Evolutionary conservation across 1,140 invertebrate genomes (phyloP), one percentile per base, ranked within the genome.

Genomic region (Drosophila ercepeae): DNA sequence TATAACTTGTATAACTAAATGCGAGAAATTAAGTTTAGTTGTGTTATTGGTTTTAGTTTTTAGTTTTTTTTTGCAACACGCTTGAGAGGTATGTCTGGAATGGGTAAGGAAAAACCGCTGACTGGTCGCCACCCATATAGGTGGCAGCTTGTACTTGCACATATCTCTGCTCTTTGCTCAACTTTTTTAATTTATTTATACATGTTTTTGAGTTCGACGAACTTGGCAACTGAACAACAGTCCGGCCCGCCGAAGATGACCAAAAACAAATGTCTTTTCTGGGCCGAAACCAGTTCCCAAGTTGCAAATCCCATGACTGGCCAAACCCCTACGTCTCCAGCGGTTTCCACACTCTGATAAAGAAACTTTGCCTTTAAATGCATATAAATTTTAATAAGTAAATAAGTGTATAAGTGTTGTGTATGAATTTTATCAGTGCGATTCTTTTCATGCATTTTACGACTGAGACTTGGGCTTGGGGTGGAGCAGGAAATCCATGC

Each of bases 221-320:
- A 76, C 77, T 14, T 5, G 8, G 8, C 25, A 27, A 27, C 5
- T 29, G 7, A 9, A n/a, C 8, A 48, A 41, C 32, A 72, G 69
- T 61, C 54, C 60, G 54, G 53, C 71, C 41, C 57, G 55, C 46
- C 49, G 48, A 61, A 57, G 59, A 71, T 83, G 78, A 57, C 75
- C 81, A 83, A 78, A 32, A 83, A 84, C 75, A 58, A 70, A 58
- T 50, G 34, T 41, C 50, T 72, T 42, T 61, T 19, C 60, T 67
- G 63, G 63, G 63, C 63, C 4, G 16, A 67, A 67, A 67, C 60
- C 63, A 53, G 63, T 67, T 67, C 39, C 4, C 7, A 36, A 64
- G 54, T 64, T 16, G 60, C 60, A 60, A 64, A 64, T 64, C 60
- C 63, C 8, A 67, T 53, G 63, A 67, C 60, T 52, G 63, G 39